Percentiles rank a stretch among this genome's conserved stretches.
These are phyloP conservation scores for Zelleria hepariella DNA, from an alignment of 2,888 invertebrate genomes.

Conservation along the genomic window DNA sequence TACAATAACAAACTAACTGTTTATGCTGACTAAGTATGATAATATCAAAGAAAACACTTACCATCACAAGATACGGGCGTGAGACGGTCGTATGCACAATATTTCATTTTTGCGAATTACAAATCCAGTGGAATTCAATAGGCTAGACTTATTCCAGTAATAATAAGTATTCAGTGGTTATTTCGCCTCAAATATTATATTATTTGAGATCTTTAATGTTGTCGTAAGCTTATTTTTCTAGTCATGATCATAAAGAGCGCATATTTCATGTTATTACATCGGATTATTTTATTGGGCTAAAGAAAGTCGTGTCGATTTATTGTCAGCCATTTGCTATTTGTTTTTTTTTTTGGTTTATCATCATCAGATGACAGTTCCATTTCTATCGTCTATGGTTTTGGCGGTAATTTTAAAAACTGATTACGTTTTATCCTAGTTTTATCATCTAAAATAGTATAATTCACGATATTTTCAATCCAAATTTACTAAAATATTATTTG, in stretches of 20 bases:
- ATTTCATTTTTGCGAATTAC: constrained; percentile 28
- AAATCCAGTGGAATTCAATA: constrained; percentile 30
- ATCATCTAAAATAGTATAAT: too few species aligned
- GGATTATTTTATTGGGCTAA: constrained; percentile 61
- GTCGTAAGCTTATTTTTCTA: constrained; percentile 68
- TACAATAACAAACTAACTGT: constrained; percentile 17
- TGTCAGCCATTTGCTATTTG: constrained; percentile 64
- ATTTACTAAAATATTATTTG: too few species aligned
- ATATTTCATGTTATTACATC: constrained; percentile 74
- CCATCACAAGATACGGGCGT: constrained; percentile 53
- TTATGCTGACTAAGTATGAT: constrained; percentile 17
- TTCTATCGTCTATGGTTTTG: neutral
- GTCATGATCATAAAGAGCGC: constrained; percentile 71
- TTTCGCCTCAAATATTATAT: constrained; percentile 48
- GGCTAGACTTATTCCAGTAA: constrained; percentile 41
- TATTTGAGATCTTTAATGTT: constrained; percentile 44
- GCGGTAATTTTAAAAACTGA: neutral
- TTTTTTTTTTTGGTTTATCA: neutral
- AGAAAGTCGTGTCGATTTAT: constrained; percentile 63
- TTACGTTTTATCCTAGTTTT: too few species aligned
- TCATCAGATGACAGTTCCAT: too few species aligned
- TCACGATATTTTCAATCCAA: too few species aligned
- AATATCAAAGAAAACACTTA: constrained; percentile 34
- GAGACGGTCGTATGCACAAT: constrained; percentile 41
- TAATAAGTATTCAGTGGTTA: constrained; percentile 32